Evolutionary conservation across 2,888 invertebrate genomes (phyloP), one percentile per base, ranked within the genome.

Genomic region (Meandrusa payeni): DNA sequence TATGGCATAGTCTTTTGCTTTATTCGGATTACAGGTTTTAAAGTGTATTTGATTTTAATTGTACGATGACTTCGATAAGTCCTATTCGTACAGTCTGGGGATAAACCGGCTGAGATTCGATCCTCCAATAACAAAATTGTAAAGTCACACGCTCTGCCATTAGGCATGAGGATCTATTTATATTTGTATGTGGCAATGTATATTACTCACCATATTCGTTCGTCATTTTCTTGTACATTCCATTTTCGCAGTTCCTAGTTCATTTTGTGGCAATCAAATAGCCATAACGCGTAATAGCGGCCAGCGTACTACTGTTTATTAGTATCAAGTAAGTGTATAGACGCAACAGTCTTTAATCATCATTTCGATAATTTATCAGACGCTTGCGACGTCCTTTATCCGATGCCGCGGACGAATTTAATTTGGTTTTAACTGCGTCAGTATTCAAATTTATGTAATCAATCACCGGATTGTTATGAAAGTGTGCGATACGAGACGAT

Each of bases 401-500:
- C 70, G 68, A 76, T 64, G 78, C 79, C 82, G 80, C 76, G 57
- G 70, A 76, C 78, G 73, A 76, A 76, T 82, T 86, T 81, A 86
- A 86, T 85, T 81, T 78, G 72, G 63, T 72, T 80, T 81, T 82
- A 82, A 85, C 76, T 62, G 76, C 74, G 70, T 74, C 72, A 72
- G 76, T 77, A 81, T 86, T 86, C 69, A 81, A 79, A 85, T 85
- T 82, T 76, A 77, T 77, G 72, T 78, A 83, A 87, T 87, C 85
- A 86, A 86, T 87, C 86, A 87, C 69, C 53, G 64, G 76, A 77
- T 86, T 76, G 82, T 86, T 87, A 83, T 83, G 86, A 86, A 86
- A 86, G 81, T 77, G 76, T 78, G 73, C 73, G 72, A 78, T 82
- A 78, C 76, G 60, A 73, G 76, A 70, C 64, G 76, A 80, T 81